A percentile compares a stretch with the other conserved stretches of the same genome.
phyloP scores from a whole-genome alignment of 2,113 vertebrate genomes.

The Ophiodon elongatus region DNA sequence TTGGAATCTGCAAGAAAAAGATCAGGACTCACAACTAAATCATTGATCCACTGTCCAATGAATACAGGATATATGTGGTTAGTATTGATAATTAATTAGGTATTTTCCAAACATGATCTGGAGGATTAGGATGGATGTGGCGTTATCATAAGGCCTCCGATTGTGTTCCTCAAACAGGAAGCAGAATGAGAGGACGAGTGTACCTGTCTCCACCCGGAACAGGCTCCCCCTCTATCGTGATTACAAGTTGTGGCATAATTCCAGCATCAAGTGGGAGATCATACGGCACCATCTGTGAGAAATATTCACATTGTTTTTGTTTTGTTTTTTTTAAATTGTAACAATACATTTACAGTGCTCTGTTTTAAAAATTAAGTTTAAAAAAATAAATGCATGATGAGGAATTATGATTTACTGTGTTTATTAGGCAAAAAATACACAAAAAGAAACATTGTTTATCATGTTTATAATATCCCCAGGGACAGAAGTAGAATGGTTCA shows the following conservation, averaged over 20 bases:
- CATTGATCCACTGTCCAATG: neutral
- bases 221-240: slow-evolving; percentile 84
- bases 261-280: slow-evolving; percentile 84
- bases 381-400: neutral
- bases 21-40: neutral
- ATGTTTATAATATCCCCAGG: neutral
- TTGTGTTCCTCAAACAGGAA: neutral
- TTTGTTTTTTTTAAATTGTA: neutral
- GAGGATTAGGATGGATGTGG: neutral
- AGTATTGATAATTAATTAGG: neutral
- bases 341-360: neutral
- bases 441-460: slow-evolving; percentile 6
- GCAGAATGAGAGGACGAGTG: neutral
- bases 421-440: slow-evolving; percentile 31
- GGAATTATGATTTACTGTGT: neutral
- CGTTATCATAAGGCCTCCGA: too few relatives aligned
- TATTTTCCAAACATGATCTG: neutral
- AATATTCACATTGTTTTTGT: slow-evolving; percentile 16
- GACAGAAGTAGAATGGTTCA: neutral
- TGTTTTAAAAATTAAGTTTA: neutral
- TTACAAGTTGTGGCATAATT: slow-evolving; percentile 82
- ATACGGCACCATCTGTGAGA: slow-evolving; percentile 81
- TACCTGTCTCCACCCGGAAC: slow-evolving; percentile 79
- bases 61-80: neutral
- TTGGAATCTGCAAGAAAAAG: slow-evolving; percentile 76